A percentile compares a stretch with the other conserved stretches of the same genome.
phyloP scores from a whole-genome alignment of 2,797 vertebrate genomes.

The Antrozous pallidus region DNA sequence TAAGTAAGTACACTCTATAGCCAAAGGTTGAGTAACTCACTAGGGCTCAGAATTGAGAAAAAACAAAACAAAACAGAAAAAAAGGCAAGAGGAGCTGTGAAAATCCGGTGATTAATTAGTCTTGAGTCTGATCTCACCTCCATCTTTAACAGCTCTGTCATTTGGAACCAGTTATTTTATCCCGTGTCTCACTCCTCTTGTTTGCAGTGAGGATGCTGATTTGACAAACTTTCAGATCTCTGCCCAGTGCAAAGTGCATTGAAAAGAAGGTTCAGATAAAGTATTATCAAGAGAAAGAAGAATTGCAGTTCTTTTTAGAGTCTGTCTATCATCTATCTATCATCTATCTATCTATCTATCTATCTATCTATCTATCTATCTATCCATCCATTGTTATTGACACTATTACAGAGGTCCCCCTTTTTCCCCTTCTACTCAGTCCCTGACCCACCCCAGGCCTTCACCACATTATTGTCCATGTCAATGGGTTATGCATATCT shows the following conservation, averaged over 20 bases:
- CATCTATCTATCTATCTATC: too few relatives aligned
- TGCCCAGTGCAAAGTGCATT: neutral
- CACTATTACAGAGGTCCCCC: too few relatives aligned
- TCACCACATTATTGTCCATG: too few relatives aligned
- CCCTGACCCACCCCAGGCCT: too few relatives aligned
- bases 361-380: too few relatives aligned
- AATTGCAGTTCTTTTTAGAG: neutral
- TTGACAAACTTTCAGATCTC: neutral
- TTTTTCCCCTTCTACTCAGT: too few relatives aligned
- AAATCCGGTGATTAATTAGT: neutral
- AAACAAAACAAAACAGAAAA: neutral
- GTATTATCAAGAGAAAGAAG: neutral
- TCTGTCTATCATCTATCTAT: too few relatives aligned
- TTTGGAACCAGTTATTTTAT: neutral
- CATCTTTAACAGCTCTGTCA: neutral
- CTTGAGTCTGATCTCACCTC: neutral
- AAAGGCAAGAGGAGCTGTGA: neutral
- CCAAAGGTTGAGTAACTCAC: neutral
- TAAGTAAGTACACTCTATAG: neutral
- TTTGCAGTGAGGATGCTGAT: neutral
- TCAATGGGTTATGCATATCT: too few relatives aligned
- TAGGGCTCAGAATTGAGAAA: neutral
- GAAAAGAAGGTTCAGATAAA: neutral
- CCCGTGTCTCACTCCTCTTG: neutral
- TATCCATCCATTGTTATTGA: too few relatives aligned